phyloP scores from a whole-genome alignment of 2,797 vertebrate species.

The Hylomyscus alleni region DNA sequence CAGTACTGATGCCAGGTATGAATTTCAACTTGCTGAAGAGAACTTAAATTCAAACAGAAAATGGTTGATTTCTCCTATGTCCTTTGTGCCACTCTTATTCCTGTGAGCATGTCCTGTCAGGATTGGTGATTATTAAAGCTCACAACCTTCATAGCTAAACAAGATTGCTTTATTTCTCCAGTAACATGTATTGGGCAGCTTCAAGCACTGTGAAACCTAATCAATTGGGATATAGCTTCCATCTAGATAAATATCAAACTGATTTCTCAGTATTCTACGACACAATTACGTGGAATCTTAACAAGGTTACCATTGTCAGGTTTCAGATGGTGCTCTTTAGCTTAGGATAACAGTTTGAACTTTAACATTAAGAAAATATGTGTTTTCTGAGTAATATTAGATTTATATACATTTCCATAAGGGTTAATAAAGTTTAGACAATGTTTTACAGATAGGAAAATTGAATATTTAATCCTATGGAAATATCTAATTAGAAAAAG shows the following conservation, averaged over 20 bases:
- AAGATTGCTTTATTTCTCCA: not conserved
- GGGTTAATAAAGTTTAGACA: not conserved
- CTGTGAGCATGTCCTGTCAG: not conserved
- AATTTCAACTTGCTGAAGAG: not conserved
- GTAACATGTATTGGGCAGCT: not conserved
- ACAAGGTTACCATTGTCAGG: not conserved
- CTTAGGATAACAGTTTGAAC: not conserved
- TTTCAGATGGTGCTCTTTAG: not conserved
- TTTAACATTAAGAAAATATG: constrained; percentile 45
- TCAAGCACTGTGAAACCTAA: not conserved
- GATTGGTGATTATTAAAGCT: not conserved
- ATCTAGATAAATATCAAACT: not conserved
- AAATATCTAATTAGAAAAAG: constrained; percentile 1
- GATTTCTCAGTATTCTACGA: not conserved
- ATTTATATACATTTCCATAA: not conserved
- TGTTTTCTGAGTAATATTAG: not conserved
- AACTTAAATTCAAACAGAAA: not conserved
- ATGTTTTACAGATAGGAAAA: not conserved
- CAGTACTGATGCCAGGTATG: not conserved
- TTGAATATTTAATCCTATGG: not conserved
- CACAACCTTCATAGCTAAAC: not conserved
- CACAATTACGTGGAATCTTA: not conserved
- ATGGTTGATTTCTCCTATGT: not conserved
- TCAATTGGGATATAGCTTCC: not conserved
- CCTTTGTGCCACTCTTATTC: not conserved